Percentiles rank a stretch among this genome's conserved stretches.
Evolutionary conservation across 2,113 vertebrate genomes (phyloP).

Genomic region (Melanostigma gelatinosum): DNA sequence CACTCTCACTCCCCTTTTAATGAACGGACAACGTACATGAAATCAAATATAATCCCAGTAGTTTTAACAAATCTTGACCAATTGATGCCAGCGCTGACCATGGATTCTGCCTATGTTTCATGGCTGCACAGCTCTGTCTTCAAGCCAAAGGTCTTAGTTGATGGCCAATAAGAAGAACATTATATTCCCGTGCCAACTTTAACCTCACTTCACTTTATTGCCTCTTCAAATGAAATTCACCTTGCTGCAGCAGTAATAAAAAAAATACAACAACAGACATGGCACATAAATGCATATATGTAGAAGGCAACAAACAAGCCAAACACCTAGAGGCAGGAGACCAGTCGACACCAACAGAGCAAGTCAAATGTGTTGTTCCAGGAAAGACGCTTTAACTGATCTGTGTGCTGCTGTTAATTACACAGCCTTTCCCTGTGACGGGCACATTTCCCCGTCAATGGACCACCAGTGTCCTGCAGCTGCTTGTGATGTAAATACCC

Average conservation of each 20-base stretch:
- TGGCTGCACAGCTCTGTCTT: neutral
- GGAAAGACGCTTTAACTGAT: slow-evolving; percentile 32
- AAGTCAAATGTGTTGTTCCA: neutral
- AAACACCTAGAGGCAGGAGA: neutral
- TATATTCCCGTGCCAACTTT: neutral
- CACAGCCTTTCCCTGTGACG: slow-evolving; percentile 36
- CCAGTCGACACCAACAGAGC: neutral
- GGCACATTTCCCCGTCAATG: slow-evolving; percentile 63
- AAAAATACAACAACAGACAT: neutral
- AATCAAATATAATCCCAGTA: neutral
- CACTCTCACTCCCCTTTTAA: neutral
- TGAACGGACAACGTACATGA: neutral
- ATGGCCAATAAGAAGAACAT: neutral
- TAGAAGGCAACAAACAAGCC: neutral
- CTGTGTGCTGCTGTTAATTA: slow-evolving; percentile 45
- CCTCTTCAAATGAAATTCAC: neutral
- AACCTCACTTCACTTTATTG: neutral
- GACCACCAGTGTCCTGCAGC: slow-evolving; percentile 44
- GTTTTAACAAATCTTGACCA: neutral
- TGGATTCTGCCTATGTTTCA: neutral
- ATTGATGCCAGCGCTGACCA: neutral
- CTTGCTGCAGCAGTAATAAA: neutral
- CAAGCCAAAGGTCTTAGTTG: neutral
- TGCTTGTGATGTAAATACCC: slow-evolving; percentile 68
- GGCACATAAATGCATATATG: neutral